Percentiles rank a stretch among this genome's conserved stretches.
Conservation (phyloP, 2,113 vertebrate genomes). For the Pelmatolapia mariae region DNA sequence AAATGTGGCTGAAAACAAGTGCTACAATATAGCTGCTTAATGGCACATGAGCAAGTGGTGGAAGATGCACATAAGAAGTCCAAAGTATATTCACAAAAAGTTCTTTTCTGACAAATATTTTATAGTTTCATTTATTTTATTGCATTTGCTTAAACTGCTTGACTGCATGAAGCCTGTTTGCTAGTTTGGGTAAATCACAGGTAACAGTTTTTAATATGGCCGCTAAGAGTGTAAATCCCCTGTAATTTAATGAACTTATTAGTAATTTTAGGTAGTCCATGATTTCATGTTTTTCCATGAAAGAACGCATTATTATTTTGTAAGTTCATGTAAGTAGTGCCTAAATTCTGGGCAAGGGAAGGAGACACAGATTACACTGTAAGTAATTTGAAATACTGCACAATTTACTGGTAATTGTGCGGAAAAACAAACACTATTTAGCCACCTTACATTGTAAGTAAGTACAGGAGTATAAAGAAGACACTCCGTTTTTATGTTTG, state of each 20-base stretch:
- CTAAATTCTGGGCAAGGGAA: not conserved
- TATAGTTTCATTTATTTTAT: not conserved
- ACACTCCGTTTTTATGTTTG: not conserved
- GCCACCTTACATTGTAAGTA: fast-evolving
- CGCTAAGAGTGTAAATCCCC: not conserved
- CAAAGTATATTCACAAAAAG: not conserved
- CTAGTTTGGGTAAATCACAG: not conserved
- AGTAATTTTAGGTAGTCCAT: not conserved
- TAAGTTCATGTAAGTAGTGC: not conserved
- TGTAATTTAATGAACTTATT: not conserved
- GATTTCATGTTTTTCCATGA: fast-evolving
- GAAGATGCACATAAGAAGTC: not conserved
- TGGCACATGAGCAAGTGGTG: not conserved
- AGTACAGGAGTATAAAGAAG: not conserved
- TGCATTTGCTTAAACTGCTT: not conserved
- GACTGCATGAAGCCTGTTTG: not conserved
- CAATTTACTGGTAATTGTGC: not conserved
- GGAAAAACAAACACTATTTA: not conserved
- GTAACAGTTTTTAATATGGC: not conserved
- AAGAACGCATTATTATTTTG: not conserved
- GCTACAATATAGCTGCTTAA: not conserved
- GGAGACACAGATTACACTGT: not conserved
- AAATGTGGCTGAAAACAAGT: not conserved
- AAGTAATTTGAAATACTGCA: not conserved
- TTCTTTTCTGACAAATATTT: fast-evolving